Base-by-base conservation (phyloP, 1,140 invertebrate genomes). In the Ruditapes philippinarum region DNA sequence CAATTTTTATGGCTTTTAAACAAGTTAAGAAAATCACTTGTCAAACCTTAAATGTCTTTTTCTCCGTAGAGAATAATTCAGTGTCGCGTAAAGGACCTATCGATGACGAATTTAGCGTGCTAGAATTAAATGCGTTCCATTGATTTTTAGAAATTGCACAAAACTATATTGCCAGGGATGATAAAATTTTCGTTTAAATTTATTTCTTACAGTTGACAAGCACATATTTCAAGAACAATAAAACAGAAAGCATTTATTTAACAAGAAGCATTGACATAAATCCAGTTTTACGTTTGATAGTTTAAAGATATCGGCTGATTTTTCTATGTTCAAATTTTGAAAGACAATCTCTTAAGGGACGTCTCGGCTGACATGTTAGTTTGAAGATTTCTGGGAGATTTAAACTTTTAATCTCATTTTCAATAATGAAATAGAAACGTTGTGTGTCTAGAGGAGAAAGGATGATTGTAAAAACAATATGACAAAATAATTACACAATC, bases 321-420 rank as follows among this genome's bases (percentile, higher is more conserved):
- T 78, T 78, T 78, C 74, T 78, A 78, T 78, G 74, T 78, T 78
- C 74, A 78, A 78, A 54, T 78, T 78, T 78, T 78, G 74, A 78
- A 78, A 78, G 74, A 78, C 74, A 78, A 78, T 78, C 45, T 49
- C 74, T 51, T 78, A 19, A 33, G 74, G 45, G 74, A 78, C 74
- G 40, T 33, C 49, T 36, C 31, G 45, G 74, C 74, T 78, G 74
- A 78, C 74, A 78, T 78, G 33, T 31, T 36, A 78, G 42, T 78
- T 78, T 54, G 45, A 78, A 78, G 74, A 78, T 36, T 54, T 54
- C 49, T 14, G 17, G 22, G 45, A 78, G 45, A 54, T 78, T 51
- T 51, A 78, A 78, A 78, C 45, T 40, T 78, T 76, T 78, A 78
- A 78, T 78, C 74, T 54, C 74, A 57, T 78, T 78, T 49, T 78